Conservation (phyloP, 2,888 invertebrate genomes). For the Brachypterus glaber region DNA sequence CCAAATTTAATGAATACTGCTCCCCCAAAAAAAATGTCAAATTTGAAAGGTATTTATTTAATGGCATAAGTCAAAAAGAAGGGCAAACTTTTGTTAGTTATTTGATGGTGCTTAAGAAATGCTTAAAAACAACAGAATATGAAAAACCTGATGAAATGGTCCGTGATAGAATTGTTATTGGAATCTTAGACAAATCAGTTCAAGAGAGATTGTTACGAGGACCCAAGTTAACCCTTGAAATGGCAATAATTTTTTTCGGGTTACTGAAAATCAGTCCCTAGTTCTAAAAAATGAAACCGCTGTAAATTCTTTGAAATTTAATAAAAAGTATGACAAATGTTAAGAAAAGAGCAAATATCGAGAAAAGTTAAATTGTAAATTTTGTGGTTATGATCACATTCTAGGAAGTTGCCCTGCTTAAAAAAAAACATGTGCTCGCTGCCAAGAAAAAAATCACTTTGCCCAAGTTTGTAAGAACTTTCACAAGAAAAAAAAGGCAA, state of each 20-base stretch:
- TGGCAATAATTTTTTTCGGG: conserved; percentile 17
- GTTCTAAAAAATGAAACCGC: conserved; percentile 12
- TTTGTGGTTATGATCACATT: conserved; percentile 1
- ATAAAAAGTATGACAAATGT: not conserved
- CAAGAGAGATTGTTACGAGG: conserved; percentile 20
- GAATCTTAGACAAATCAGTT: conserved; percentile 16
- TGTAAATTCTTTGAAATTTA: conserved; percentile 2
- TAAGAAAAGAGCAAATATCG: not conserved
- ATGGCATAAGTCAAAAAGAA: conserved; percentile 19
- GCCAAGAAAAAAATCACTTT: not conserved
- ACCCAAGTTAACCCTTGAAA: conserved; percentile 16
- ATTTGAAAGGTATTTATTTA: conserved; percentile 22
- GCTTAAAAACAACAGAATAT: conserved; percentile 23
- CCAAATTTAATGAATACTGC: conserved; percentile 14
- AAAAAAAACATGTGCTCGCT: not conserved
- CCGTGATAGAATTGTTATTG: conserved; percentile 20
- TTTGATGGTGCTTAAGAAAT: conserved; percentile 22
- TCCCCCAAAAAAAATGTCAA: conserved; percentile 18
- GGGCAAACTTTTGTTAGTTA: conserved; percentile 25
- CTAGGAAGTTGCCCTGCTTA: not conserved
- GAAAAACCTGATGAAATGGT: conserved; percentile 19
- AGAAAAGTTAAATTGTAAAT: no score
- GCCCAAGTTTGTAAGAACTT: conserved; percentile 9
- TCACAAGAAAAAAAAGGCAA: conserved; percentile 13
- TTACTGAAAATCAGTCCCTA: conserved; percentile 16